Evolutionary conservation across 2,113 vertebrate species (phyloP).

Genomic region (Paratilapia polleni): DNA sequence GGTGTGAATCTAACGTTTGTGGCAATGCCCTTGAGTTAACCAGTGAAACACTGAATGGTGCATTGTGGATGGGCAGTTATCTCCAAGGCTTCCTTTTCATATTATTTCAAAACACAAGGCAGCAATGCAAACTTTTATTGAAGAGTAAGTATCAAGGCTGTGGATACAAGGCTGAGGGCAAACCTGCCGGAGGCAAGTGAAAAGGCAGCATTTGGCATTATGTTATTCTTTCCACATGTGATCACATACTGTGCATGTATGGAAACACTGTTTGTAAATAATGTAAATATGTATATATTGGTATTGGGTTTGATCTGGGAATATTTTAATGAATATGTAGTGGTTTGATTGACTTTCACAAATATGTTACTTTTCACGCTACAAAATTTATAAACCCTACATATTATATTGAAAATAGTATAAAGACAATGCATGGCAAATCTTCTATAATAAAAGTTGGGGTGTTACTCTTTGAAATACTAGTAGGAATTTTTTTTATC

Average conservation of each 20-base stretch:
- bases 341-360: background rate
- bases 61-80: slow-evolving; percentile 73
- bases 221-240: slow-evolving; percentile 8
- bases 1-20: slow-evolving; percentile 64
- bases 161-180: slow-evolving; percentile 35
- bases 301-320: background rate
- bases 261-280: background rate
- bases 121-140: slow-evolving; percentile 31
- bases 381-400: background rate
- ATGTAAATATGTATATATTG: too few relatives aligned
- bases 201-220: slow-evolving; percentile 37
- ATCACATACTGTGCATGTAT: background rate
- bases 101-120: slow-evolving; percentile 62
- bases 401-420: background rate
- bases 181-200: slow-evolving; percentile 33
- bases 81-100: slow-evolving; percentile 72
- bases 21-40: slow-evolving; percentile 67
- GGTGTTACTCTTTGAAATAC: background rate
- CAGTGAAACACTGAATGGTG: slow-evolving; percentile 65
- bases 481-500: too few relatives aligned
- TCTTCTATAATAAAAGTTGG: background rate
- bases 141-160: slow-evolving; percentile 58
- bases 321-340: background rate
- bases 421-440: background rate
- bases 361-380: background rate